Evolutionary conservation across 1,140 invertebrate species (phyloP), one percentile per base, ranked within the genome.

Genomic region (Pseudomyrmex cubaensis): DNA sequence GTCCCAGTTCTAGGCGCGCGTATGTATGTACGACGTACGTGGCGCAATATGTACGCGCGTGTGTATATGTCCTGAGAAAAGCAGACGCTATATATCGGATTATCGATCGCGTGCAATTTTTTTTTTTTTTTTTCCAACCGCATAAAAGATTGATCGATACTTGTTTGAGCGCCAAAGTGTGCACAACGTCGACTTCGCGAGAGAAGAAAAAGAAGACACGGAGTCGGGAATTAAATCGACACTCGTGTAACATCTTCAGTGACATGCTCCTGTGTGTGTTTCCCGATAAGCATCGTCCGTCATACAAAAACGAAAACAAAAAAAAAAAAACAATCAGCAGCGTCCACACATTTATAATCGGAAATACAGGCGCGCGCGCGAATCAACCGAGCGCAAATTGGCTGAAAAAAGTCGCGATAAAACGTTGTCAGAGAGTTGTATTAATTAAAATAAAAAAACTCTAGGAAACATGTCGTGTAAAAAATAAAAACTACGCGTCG

Each of bases 61-160:
- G 61, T 54, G 59, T 82, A 50, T 25, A 82, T 54, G n/a, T 63
- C 57, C 59, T 57, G 76, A 75, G 72, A 75, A 64, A 66, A 52
- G 57, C 61, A 52, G 57, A 57, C 46, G 57, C 59, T 82, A 62
- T 63, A 35, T 35, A 82, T 82, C 72, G 78, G 78, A 82, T 56
- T 75, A 82, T 82, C 78, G 78, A 82, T 75, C 78, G 69, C 72
- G 50, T 10, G 7, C 48, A 82, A 63, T 74, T 82, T 82, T 69
- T 69, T 57, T 59, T 69, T 57, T 59, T 22, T 22, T 82, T 63
- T 64, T 52, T 35, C 5, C 74, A 82, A 15, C 50, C 70, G 57
- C 48, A 82, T 82, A 70, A 80, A 80, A 72, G 76, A 80, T 80
- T 80, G 76, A 80, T 80, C 76, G 76, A 70, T 78, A 66, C 76